These are phyloP conservation scores for Manis javanica DNA, from an alignment of 2,797 vertebrate genomes.

Conservation along the genomic window DNA sequence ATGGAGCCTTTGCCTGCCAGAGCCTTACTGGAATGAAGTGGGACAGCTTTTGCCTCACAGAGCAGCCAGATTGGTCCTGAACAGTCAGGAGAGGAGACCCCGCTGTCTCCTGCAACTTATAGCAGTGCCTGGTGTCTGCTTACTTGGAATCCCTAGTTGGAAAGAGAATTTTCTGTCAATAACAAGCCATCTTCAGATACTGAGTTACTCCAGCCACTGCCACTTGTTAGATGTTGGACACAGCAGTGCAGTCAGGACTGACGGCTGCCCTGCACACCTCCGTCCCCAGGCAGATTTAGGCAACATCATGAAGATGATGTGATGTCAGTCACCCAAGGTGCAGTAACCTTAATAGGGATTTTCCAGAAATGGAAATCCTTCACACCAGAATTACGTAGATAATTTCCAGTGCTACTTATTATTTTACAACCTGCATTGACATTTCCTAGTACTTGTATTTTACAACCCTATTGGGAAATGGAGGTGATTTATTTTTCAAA, in stretches of 20 bases:
- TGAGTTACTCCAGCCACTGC: fast-evolving
- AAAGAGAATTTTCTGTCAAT: neutral
- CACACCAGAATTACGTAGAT: neutral
- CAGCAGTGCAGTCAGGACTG: fast-evolving
- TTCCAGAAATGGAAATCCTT: constrained; percentile 41
- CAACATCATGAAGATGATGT: neutral
- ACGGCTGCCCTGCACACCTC: fast-evolving
- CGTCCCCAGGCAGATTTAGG: neutral
- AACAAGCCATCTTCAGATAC: neutral
- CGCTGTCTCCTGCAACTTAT: neutral
- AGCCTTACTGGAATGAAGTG: neutral
- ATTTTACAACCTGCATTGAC: constrained; percentile 34
- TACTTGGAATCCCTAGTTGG: neutral
- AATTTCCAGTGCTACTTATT: constrained; percentile 7
- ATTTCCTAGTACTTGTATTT: constrained; percentile 49
- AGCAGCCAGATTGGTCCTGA: neutral
- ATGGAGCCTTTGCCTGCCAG: neutral
- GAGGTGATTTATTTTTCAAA: constrained; percentile 54
- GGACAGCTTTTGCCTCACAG: neutral
- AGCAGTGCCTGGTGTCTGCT: neutral
- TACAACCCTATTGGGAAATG: constrained; percentile 18
- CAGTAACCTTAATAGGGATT: neutral
- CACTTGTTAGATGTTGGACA: too few relatives aligned
- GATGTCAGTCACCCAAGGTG: neutral
- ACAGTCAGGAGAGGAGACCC: neutral